Percentiles rank a stretch among this genome's conserved stretches.
phyloP scores from a whole-genome alignment of 2,888 invertebrate species.

The Chouioia cunea region DNA sequence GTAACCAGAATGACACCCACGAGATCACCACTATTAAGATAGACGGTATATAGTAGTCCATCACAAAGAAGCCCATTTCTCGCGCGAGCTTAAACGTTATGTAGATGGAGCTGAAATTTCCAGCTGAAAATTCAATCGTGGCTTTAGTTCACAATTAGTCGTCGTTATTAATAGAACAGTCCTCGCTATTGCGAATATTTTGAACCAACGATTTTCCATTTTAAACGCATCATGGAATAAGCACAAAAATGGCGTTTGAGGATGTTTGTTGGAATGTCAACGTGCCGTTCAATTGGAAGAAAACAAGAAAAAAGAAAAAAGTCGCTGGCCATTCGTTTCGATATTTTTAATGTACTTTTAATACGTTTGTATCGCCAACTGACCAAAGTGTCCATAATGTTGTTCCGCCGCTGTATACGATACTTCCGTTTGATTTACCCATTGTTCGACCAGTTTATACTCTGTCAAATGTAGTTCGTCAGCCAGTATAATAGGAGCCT shows the following conservation, averaged over 20 bases:
- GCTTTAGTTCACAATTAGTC: conserved; percentile 1
- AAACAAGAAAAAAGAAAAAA: too few species aligned
- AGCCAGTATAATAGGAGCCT: conserved; percentile 81
- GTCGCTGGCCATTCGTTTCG: too few species aligned
- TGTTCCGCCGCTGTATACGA: conserved; percentile 77
- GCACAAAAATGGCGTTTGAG: too few species aligned
- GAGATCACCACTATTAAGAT: conserved; percentile 88
- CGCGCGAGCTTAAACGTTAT: conserved; percentile 84
- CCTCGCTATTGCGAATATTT: too few species aligned
- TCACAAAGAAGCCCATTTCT: conserved; percentile 87
- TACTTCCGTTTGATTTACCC: conserved; percentile 80
- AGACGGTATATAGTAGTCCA: conserved; percentile 90
- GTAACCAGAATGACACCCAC: conserved; percentile 92
- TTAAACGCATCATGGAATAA: too few species aligned
- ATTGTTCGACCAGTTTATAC: conserved; percentile 79
- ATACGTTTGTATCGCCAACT: conserved; percentile 52
- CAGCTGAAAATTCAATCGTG: conserved; percentile 73
- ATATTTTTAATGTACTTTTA: conserved; percentile 4
- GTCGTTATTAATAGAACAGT: conserved; percentile 6
- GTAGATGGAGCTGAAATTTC: conserved; percentile 84
- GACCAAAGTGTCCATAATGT: conserved; percentile 81
- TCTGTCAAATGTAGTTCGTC: conserved; percentile 85
- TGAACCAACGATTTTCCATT: too few species aligned
- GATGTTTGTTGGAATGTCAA: too few species aligned
- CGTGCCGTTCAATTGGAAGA: too few species aligned